Conservation (phyloP, 1,140 invertebrate genomes). For the Drosophila grimshawi region DNA sequence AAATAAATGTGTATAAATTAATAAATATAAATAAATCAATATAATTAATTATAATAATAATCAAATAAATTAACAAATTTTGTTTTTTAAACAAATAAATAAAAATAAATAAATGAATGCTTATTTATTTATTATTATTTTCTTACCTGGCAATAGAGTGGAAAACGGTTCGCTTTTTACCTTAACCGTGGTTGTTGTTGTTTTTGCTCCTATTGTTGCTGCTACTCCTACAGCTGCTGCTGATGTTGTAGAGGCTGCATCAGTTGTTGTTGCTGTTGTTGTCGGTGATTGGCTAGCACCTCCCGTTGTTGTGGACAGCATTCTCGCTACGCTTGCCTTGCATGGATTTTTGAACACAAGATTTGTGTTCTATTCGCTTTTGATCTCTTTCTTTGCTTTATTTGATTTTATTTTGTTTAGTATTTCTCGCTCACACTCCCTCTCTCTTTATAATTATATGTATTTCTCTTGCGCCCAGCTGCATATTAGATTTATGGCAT, state of each 20-base stretch:
- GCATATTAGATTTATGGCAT: too few species aligned
- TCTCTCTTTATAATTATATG: too few species aligned
- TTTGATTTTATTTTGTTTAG: not conserved
- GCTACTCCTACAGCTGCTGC: not conserved
- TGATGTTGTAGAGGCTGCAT: conserved; percentile 27
- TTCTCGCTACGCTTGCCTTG: conserved; percentile 31
- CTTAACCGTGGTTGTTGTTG: conserved; percentile 8
- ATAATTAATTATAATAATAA: too few species aligned
- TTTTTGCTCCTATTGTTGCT: not conserved
- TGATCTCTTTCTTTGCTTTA: not conserved
- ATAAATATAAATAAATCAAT: not conserved
- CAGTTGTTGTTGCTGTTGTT: conserved; percentile 25
- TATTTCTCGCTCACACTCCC: too few species aligned
- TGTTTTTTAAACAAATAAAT: too few species aligned
- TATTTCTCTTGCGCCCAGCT: too few species aligned
- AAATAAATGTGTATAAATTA: too few species aligned
- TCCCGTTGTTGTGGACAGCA: conserved; percentile 59
- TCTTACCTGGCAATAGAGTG: conserved; percentile 59
- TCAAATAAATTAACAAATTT: too few species aligned
- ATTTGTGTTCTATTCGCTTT: conserved; percentile 1
- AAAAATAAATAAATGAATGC: too few species aligned
- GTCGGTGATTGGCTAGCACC: conserved; percentile 46
- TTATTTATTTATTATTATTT: not conserved
- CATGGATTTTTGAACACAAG: conserved; percentile 27
- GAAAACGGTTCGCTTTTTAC: conserved; percentile 55